A percentile compares a stretch with the other conserved stretches of the same genome.
Evolutionary conservation across 2,113 vertebrate genomes (phyloP).

Genomic region (Sinosuthora webbiana): DNA sequence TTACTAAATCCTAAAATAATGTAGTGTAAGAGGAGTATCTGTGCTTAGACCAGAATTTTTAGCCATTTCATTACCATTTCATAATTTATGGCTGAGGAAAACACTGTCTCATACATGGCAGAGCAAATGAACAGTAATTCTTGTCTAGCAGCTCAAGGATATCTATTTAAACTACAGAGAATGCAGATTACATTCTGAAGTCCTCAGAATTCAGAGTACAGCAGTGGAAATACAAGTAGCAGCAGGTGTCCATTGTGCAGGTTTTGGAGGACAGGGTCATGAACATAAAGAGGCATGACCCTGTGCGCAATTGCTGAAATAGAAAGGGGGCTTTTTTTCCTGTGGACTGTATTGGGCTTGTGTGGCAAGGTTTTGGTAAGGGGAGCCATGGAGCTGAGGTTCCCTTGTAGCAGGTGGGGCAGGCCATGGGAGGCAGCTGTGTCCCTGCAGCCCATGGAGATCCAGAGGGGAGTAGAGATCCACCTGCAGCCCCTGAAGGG

Average conservation of each 20-base stretch:
- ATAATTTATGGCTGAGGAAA: background rate
- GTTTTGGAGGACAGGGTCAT: background rate
- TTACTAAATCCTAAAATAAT: background rate
- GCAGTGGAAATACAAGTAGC: background rate
- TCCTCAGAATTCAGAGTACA: background rate
- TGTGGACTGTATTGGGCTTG: background rate
- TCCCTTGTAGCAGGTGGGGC: background rate
- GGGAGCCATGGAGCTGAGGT: background rate
- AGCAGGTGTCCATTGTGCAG: background rate
- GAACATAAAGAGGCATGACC: background rate
- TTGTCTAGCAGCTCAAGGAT: background rate
- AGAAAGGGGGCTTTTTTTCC: background rate
- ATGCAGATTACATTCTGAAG: background rate
- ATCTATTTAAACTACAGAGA: background rate
- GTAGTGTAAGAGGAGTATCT: background rate
- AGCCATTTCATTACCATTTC: background rate
- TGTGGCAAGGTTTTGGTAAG: background rate
- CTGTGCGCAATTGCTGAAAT: background rate
- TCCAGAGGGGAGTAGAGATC: background rate
- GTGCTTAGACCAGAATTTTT: background rate
- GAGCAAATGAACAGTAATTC: background rate
- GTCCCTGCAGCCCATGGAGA: background rate
- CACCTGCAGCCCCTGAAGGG: too few relatives aligned
- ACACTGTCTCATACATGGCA: background rate
- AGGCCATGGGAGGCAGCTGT: background rate